These are phyloP conservation scores for Chlamydotis undulata DNA, from an alignment of 2,113 vertebrate species.

Conservation along the genomic window DNA sequence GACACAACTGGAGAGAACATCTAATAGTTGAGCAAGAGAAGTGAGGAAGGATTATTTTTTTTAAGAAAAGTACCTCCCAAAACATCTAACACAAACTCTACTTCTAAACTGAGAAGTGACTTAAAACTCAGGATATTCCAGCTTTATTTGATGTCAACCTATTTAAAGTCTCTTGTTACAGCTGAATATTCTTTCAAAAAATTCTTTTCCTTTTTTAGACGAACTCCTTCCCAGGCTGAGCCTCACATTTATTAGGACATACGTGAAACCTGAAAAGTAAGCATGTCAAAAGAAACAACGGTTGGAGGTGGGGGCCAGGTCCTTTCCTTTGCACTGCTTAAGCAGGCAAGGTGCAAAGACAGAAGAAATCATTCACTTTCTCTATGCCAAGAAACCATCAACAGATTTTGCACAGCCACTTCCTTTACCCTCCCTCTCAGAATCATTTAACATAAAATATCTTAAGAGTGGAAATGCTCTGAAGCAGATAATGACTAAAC, in stretches of 20 bases:
- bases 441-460: not conserved
- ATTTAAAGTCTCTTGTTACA: not conserved
- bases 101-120: not conserved
- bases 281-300: not conserved
- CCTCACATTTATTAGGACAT: not conserved
- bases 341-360: not conserved
- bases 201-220: not conserved
- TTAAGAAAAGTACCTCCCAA: not conserved
- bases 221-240: not conserved
- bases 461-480: not conserved
- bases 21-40: not conserved
- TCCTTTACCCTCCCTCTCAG: not conserved
- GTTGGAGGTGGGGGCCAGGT: not conserved
- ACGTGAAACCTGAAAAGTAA: not conserved
- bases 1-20: not conserved
- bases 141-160: not conserved
- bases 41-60: not conserved
- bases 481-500: slow-evolving; percentile 1
- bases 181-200: not conserved
- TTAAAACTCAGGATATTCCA: not conserved
- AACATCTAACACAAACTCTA: not conserved
- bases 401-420: not conserved
- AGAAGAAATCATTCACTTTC: not conserved
- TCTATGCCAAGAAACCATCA: not conserved
- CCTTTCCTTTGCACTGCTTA: not conserved